phyloP scores from a whole-genome alignment of 2,888 invertebrate genomes.

The Zeuzera pyrina region DNA sequence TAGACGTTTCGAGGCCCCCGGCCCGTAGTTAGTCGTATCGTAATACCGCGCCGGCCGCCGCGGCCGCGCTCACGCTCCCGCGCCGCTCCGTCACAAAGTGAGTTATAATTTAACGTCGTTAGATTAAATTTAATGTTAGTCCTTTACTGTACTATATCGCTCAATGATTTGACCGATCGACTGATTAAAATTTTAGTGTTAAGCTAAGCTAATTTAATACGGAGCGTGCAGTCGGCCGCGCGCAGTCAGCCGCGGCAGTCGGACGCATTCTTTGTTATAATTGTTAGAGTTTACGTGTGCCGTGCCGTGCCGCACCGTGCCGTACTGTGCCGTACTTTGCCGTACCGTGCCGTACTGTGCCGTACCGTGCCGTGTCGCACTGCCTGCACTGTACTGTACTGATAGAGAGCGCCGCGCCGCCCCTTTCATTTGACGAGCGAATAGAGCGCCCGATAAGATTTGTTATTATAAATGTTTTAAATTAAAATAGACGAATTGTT shows the following conservation, averaged over 20 bases:
- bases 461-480: slow-evolving; percentile 60
- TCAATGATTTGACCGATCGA: slow-evolving; percentile 73
- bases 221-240: slow-evolving; percentile 23
- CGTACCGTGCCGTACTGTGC: too few relatives aligned
- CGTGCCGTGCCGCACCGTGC: too few relatives aligned
- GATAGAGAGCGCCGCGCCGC: slow-evolving; percentile 27
- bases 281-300: slow-evolving; percentile 52
- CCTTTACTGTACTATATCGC: slow-evolving; percentile 73
- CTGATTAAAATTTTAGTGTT: slow-evolving; percentile 73
- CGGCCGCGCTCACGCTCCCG: slow-evolving; percentile 32
- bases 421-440: slow-evolving; percentile 18
- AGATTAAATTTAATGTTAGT: slow-evolving; percentile 74
- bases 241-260: slow-evolving; percentile 18
- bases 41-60: slow-evolving; percentile 25
- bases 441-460: slow-evolving; percentile 38
- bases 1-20: slow-evolving; percentile 47
- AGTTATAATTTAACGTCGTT: slow-evolving; percentile 72
- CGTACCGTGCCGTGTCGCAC: too few relatives aligned
- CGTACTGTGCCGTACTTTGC: too few relatives aligned
- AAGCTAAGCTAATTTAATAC: slow-evolving; percentile 65
- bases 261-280: slow-evolving; percentile 34
- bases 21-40: slow-evolving; percentile 40
- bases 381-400: too few relatives aligned
- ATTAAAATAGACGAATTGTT: slow-evolving; percentile 66
- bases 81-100: slow-evolving; percentile 52